Evolutionary conservation across 2,797 vertebrate species (phyloP), one percentile per base, ranked within the genome.

Genomic region (Miopithecus talapoin): DNA sequence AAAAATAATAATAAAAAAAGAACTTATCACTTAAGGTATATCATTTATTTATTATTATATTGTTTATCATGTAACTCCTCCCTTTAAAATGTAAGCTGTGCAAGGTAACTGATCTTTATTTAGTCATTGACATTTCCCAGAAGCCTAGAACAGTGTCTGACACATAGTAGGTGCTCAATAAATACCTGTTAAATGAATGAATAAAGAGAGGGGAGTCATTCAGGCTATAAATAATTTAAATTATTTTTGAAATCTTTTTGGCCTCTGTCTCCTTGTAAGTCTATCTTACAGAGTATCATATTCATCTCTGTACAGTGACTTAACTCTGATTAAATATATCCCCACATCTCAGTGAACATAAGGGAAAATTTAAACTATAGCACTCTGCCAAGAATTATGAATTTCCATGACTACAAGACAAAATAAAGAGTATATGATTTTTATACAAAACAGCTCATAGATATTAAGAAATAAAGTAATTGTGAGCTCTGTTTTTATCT

Each of bases 161-260:
- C 39, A 84, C 57, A 84, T 28, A 84, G 70, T n/a, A 74, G 41
- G 24, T 85, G 43, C 8, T 93, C 57, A 95, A 41, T 30, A 95
- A 93, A 84, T 89, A 70, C 33, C 22, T 80, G 61, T 87, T 87
- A 57, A 83, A 59, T 50, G 36, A 72, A 84, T 12, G 36, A 94
- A 74, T 72, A 41, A 76, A 86, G 68, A 95, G 72, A 83, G 83
- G 41, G 43, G 36, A 94, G 21, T 81, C n/a, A 53, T 22, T 87
- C 24, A 48, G 83, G 68, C 86, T 87, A 96, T 81, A 92, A 95
- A 88, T 76, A 80, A 93, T 53, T 72, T 26, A 39, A 61, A 64
- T 33, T 91, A 55, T 80, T 86, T 92, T 81, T 91, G 79, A 91
- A 91, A 87, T 46, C 48, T 87, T 89, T 96, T 64, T 68, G 64